These are phyloP conservation scores for Tympanoctomys barrerae DNA, from an alignment of 2,797 vertebrate genomes.

Conservation along the genomic window DNA sequence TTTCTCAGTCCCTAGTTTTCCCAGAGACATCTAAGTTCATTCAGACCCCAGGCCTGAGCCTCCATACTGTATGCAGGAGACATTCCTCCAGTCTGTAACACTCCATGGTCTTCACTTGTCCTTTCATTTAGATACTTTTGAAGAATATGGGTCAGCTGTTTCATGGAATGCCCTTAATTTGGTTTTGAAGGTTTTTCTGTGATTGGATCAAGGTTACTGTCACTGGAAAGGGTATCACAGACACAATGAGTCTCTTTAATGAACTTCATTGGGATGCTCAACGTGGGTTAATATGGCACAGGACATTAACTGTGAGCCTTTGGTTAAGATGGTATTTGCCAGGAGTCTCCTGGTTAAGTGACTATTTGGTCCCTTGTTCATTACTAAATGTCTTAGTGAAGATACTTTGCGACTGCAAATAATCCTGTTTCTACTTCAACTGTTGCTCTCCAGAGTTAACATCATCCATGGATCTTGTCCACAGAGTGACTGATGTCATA, in stretches of 20 bases:
- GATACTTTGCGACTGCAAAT: background rate
- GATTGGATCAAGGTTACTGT: fast-evolving
- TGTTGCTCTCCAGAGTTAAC: background rate
- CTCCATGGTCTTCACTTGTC: too few species aligned
- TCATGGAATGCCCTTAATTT: background rate
- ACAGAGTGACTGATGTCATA: too few species aligned
- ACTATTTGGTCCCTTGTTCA: background rate
- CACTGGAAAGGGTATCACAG: background rate
- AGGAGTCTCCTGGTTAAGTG: background rate
- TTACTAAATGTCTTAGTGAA: background rate
- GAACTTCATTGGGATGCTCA: too few species aligned
- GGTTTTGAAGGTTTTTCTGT: background rate
- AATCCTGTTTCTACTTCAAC: background rate
- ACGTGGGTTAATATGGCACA: fast-evolving
- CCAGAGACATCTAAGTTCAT: background rate
- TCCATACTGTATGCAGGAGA: too few species aligned
- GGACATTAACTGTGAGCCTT: background rate
- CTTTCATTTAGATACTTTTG: background rate
- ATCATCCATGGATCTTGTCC: background rate
- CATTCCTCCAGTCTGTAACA: background rate
- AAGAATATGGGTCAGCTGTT: background rate
- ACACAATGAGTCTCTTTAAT: fast-evolving
- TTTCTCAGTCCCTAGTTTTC: background rate
- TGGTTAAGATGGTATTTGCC: background rate
- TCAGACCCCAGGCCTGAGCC: background rate